Conservation (phyloP, 2,113 vertebrate genomes). For the Apistogramma diplotaenia region DNA sequence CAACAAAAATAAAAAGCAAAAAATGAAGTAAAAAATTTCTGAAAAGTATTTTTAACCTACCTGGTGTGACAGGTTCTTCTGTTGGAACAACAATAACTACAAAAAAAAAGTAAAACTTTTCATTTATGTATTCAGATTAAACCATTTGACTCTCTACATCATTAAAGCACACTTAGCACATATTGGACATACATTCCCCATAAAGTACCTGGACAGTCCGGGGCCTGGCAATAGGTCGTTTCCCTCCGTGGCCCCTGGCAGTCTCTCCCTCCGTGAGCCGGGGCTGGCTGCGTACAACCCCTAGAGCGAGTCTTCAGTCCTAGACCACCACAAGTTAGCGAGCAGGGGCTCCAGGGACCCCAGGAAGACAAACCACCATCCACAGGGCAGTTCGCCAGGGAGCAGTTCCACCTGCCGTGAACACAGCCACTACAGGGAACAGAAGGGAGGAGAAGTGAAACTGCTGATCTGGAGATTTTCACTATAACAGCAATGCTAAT, state of each 20-base stretch:
- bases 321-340: constrained; percentile 82
- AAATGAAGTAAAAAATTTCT: not conserved
- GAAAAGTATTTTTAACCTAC: constrained; percentile 42
- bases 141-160: not conserved
- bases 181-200: accelerated
- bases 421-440: constrained; percentile 72
- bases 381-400: constrained; percentile 68
- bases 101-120: not conserved
- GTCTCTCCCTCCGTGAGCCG: constrained; percentile 68
- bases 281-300: constrained; percentile 71
- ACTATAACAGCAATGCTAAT: not conserved
- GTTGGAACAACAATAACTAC: constrained; percentile 68
- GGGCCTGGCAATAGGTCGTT: constrained; percentile 79
- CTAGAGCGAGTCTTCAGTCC: constrained; percentile 80
- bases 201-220: constrained; percentile 81
- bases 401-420: constrained; percentile 81
- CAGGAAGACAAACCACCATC: constrained; percentile 75
- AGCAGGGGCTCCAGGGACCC: constrained; percentile 83
- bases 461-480: not conserved
- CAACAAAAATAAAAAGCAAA: no score
- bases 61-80: constrained; percentile 67
- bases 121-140: not conserved
- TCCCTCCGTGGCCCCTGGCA: constrained; percentile 78
- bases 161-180: not conserved
- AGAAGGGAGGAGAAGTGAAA: not conserved